These are phyloP conservation scores for Biston stratarius DNA, from an alignment of 2,888 invertebrate species.

Conservation along the genomic window DNA sequence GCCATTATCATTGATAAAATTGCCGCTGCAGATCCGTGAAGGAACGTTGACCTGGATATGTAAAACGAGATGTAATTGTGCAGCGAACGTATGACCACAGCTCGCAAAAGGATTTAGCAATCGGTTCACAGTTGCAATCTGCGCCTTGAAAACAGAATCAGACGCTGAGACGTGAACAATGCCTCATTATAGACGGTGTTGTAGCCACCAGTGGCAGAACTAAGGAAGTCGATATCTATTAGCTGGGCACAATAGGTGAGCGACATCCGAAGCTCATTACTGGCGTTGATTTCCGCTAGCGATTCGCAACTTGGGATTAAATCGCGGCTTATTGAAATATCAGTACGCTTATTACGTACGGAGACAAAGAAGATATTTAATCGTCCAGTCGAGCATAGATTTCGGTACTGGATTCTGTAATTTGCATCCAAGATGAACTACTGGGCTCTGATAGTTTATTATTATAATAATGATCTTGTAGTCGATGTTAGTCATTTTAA, in stretches of 20 bases:
- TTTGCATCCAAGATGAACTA: slow-evolving; percentile 21
- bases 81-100: slow-evolving; percentile 42
- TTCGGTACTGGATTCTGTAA: slow-evolving; percentile 17
- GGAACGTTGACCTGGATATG: slow-evolving; percentile 66
- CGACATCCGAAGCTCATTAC: slow-evolving; percentile 86
- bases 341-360: slow-evolving; percentile 55
- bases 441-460: slow-evolving; percentile 4
- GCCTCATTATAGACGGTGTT: slow-evolving; percentile 76
- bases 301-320: slow-evolving; percentile 78
- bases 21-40: slow-evolving; percentile 68
- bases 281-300: slow-evolving; percentile 81
- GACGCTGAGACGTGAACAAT: slow-evolving; percentile 78
- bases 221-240: slow-evolving; percentile 86
- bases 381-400: slow-evolving; percentile 26
- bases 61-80: slow-evolving; percentile 14
- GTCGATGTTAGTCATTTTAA: no score
- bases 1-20: slow-evolving; percentile 66
- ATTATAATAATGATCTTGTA: background rate
- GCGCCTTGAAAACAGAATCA: slow-evolving; percentile 71
- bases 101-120: slow-evolving; percentile 58
- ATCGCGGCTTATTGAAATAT: slow-evolving; percentile 66
- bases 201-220: slow-evolving; percentile 73
- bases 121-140: slow-evolving; percentile 63
- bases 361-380: slow-evolving; percentile 23
- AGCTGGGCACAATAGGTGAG: slow-evolving; percentile 85